Conservation (phyloP, 2,113 vertebrate species). For the Jaculus jaculus region DNA sequence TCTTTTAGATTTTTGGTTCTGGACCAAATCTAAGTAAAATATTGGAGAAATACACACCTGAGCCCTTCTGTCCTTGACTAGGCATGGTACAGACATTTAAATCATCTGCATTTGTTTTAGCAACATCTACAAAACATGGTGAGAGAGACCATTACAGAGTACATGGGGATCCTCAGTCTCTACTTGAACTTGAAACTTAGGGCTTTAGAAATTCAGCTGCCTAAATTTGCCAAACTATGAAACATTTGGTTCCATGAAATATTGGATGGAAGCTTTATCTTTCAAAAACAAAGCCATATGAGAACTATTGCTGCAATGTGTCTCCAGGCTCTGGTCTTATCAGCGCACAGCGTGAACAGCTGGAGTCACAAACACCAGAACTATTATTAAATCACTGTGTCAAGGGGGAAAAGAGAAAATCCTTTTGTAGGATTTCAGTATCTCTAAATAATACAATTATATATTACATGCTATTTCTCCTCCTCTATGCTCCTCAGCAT, state of each 20-base stretch:
- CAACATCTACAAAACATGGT: conserved; percentile 20
- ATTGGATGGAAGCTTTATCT: conserved; percentile 59
- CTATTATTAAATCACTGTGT: conserved; percentile 77
- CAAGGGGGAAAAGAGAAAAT: conserved; percentile 37
- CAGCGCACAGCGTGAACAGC: conserved; percentile 64
- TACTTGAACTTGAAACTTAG: conserved; percentile 26
- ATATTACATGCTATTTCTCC: conserved; percentile 41
- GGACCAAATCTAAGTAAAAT: conserved; percentile 34
- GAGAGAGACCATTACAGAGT: conserved; percentile 38
- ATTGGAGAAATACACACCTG: neutral
- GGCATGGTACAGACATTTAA: conserved; percentile 35
- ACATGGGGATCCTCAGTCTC: conserved; percentile 56
- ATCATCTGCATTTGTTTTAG: conserved; percentile 40
- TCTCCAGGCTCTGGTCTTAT: conserved; percentile 60
- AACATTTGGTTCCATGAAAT: conserved; percentile 73
- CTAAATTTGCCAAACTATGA: conserved; percentile 57
- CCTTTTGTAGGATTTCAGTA: conserved; percentile 63
- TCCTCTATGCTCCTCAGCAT: neutral
- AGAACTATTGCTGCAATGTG: conserved; percentile 46
- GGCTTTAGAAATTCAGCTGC: conserved; percentile 64
- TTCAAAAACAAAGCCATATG: conserved; percentile 77
- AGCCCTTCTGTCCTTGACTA: conserved; percentile 1
- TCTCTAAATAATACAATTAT: conserved; percentile 69
- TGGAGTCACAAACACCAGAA: conserved; percentile 67
- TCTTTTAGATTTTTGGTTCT: conserved; percentile 37